Evolutionary conservation across 2,113 vertebrate genomes (phyloP).

Genomic region (Gnathonemus echidnorhynchus): DNA sequence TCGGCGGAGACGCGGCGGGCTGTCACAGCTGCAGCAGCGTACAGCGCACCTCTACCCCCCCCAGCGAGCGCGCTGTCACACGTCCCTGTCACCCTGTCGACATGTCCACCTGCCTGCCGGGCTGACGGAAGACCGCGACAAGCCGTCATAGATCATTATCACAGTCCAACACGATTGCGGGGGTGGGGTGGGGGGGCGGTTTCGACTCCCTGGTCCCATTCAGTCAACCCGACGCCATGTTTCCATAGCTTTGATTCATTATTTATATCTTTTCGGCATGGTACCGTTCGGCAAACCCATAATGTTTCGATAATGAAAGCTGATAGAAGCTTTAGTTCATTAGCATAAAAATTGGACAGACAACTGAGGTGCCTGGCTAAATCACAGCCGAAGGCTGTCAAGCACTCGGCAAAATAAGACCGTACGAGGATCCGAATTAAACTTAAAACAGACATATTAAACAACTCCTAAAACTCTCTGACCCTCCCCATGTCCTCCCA

Average conservation of each 20-base stretch:
- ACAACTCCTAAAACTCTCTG: neutral
- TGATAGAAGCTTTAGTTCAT: neutral
- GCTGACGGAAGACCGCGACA: neutral
- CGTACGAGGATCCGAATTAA: neutral
- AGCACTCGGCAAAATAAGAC: neutral
- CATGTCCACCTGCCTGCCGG: neutral
- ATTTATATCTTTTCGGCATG: constrained; percentile 4
- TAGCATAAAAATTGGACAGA: constrained; percentile 9
- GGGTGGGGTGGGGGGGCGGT: too few relatives aligned
- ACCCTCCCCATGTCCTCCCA: neutral
- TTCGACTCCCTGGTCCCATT: neutral
- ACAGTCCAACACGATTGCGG: neutral
- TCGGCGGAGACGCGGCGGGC: neutral
- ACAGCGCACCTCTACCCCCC: neutral
- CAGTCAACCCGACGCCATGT: neutral
- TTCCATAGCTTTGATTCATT: neutral
- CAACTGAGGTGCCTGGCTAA: neutral
- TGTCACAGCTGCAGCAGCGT: neutral
- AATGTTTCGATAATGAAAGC: neutral
- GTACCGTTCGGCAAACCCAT: neutral
- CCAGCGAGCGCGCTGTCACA: neutral
- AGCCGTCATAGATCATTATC: constrained; percentile 6
- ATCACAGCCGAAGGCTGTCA: neutral
- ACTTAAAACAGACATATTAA: constrained; percentile 4
- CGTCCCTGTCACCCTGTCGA: neutral